Evolutionary conservation across 2,888 invertebrate genomes (phyloP).

Genomic region (Eledona agricola): DNA sequence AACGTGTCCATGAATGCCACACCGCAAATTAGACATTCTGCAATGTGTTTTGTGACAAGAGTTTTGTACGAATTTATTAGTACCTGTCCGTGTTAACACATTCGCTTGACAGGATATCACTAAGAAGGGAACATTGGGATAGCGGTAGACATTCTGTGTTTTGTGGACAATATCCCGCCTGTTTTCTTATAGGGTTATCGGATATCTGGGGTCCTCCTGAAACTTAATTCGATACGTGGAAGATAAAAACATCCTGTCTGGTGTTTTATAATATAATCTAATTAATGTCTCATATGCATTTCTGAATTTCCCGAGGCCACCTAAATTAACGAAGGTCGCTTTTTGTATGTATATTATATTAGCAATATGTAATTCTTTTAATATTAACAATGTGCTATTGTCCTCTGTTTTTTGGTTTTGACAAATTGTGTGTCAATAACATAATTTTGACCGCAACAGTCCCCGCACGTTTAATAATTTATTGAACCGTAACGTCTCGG

Average conservation of each 20-base stretch:
- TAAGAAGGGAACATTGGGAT: constrained; percentile 67
- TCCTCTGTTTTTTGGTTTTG: constrained; percentile 14
- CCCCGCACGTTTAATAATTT: constrained; percentile 19
- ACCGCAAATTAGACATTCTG: constrained; percentile 68
- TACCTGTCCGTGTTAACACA: constrained; percentile 71
- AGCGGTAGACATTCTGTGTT: constrained; percentile 65
- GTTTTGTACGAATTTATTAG: constrained; percentile 38
- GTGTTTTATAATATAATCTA: constrained; percentile 7
- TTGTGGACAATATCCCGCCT: constrained; percentile 55
- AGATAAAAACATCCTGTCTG: constrained; percentile 18
- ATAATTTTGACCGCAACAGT: constrained; percentile 15
- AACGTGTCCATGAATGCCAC: constrained; percentile 67
- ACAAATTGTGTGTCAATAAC: constrained; percentile 17
- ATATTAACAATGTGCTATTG: constrained; percentile 16
- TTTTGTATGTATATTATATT: constrained; percentile 7
- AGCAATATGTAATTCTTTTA: constrained; percentile 17
- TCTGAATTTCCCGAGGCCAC: constrained; percentile 16
- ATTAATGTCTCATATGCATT: constrained; percentile 22
- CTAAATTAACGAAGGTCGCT: constrained; percentile 9
- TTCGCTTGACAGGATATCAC: constrained; percentile 67
- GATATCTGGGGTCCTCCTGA: constrained; percentile 8
- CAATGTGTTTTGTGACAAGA: constrained; percentile 33
- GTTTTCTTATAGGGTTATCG: constrained; percentile 33
- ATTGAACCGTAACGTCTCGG: constrained; percentile 11
- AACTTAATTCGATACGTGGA: constrained; percentile 15